phyloP scores from a whole-genome alignment of 1,140 invertebrate genomes.

The Drosophila quadrilineata region DNA sequence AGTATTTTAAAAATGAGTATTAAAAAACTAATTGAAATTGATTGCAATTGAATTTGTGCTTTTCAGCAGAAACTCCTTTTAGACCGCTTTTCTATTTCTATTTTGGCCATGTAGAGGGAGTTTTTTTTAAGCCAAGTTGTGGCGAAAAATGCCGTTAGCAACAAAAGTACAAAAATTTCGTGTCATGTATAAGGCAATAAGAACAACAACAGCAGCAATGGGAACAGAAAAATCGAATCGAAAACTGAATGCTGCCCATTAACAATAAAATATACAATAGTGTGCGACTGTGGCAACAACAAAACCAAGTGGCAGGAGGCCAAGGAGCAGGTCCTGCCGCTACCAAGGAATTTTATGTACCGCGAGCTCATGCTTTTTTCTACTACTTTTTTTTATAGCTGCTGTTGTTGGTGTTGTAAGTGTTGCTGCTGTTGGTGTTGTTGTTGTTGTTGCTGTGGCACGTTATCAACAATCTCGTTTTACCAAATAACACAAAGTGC shows the following conservation, averaged over 20 bases:
- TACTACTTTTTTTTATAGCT: slow-evolving; percentile 41
- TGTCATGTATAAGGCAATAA: slow-evolving; percentile 7
- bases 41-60: slow-evolving; percentile 11
- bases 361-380: slow-evolving; percentile 28
- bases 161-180: slow-evolving; percentile 58
- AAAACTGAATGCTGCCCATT: slow-evolving; percentile 62
- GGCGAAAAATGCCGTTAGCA: slow-evolving; percentile 41
- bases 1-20: neutral
- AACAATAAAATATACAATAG: slow-evolving; percentile 63
- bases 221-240: slow-evolving; percentile 48
- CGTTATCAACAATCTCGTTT: slow-evolving; percentile 78
- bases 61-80: neutral
- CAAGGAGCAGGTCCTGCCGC: slow-evolving; percentile 38
- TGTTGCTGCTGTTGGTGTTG: slow-evolving; percentile 33
- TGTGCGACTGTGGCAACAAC: neutral
- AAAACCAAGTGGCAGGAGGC: neutral
- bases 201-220: slow-evolving; percentile 10
- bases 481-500: slow-evolving; percentile 76
- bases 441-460: slow-evolving; percentile 49
- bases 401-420: slow-evolving; percentile 5
- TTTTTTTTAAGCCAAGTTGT: slow-evolving; percentile 31
- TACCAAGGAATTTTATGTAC: slow-evolving; percentile 59
- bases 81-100: neutral
- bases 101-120: slow-evolving; percentile 13
- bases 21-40: slow-evolving; percentile 11